Base-by-base conservation (phyloP, 1,140 invertebrate genomes). In the Microplitis mediator region DNA sequence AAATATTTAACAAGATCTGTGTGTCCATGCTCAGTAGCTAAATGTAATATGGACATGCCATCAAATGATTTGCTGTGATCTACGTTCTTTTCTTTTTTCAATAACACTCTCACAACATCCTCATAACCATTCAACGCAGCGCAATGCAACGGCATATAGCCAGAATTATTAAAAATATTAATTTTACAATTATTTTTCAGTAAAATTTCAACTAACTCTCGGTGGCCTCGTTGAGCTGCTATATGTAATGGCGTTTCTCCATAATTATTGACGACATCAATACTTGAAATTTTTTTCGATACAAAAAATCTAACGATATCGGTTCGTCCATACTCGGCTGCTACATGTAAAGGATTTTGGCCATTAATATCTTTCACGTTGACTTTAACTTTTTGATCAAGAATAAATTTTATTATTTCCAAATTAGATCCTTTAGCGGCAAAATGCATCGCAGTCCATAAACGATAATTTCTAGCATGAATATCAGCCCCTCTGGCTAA, bases 181-280 rank as follows among this genome's bases (percentile, higher is more conserved):
- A 54, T 51, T 2, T 64, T 35, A 14, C 69, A 72, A 45, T 39
- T 51, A 23, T 64, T 65, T 13, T 66, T 45, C 16, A 75, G 75
- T 9, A 92, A 80, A 64, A 82, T 81, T 73, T 87, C 78, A n/a
- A 74, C 69, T 31, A 69, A 32, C 8, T 74, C 51, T 36, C 34
- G 23, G 60, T 73, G 51, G 32, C 77, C 77, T 32, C 69, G 61
- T 16, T 60, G 8, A 54, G 65, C 45, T 16, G 73, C 75, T 31
- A 74, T 36, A 64, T 75, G 72, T 8, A 78, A 36, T 34, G 71
- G 63, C 5, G 75, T 76, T 69, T 50, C 51, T 2, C 51, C 45
- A 62, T 50, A n/a, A 23, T 23, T 39, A 61, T 74, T 54, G n/a
- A 11, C 0, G 14, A 23, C 23, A 58, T 69, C 36, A 11, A 65